Conservation (phyloP, 2,888 invertebrate species). For the Chrysolina oricalcia region DNA sequence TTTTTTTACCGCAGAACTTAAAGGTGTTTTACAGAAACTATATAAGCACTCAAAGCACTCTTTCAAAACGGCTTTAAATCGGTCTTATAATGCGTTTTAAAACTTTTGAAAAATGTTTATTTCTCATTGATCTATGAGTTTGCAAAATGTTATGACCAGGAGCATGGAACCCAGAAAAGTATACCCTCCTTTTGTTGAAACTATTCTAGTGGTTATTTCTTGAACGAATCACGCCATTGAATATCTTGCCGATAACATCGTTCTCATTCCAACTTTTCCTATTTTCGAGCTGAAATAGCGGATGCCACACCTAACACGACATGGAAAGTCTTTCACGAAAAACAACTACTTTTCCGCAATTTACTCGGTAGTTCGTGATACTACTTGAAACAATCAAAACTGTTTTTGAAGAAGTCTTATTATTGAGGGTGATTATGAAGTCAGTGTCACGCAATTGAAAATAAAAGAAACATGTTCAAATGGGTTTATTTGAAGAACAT, state of each 20-base stretch:
- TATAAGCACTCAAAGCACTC: too few species aligned
- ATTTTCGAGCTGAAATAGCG: not conserved
- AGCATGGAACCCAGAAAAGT: too few species aligned
- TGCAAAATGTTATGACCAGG: too few species aligned
- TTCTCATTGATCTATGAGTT: too few species aligned
- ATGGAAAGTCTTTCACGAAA: not conserved
- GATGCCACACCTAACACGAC: not conserved
- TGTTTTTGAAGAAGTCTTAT: constrained; percentile 18
- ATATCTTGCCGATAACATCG: not conserved
- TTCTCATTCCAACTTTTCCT: not conserved
- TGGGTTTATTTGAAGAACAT: constrained; percentile 14
- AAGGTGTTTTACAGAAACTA: too few species aligned
- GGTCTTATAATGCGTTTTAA: too few species aligned
- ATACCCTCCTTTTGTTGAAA: too few species aligned
- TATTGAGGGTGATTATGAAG: constrained; percentile 1
- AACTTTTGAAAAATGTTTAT: too few species aligned
- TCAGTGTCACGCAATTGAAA: constrained; percentile 14
- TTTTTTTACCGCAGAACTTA: too few species aligned
- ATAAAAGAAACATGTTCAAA: constrained; percentile 3
- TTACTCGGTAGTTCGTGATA: constrained; percentile 2
- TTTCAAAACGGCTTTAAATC: too few species aligned
- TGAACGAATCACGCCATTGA: not conserved
- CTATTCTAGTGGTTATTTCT: not conserved
- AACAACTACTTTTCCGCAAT: constrained; percentile 5
- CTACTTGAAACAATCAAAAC: constrained; percentile 1